Percentiles rank a stretch among this genome's conserved stretches.
phyloP scores from a whole-genome alignment of 2,797 vertebrate genomes.

The Periophthalmus magnuspinnatus region DNA sequence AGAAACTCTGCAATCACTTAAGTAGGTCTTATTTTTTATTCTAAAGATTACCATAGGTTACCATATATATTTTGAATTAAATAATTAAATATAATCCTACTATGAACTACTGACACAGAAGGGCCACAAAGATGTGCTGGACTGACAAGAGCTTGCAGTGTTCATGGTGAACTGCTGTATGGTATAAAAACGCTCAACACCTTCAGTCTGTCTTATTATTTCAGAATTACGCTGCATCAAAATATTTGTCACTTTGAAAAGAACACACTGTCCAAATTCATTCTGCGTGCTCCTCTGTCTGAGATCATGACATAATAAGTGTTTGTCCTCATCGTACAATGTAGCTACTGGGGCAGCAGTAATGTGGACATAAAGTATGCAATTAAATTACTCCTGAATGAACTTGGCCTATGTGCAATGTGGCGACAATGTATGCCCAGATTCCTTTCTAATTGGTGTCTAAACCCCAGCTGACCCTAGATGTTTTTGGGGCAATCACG shows the following conservation, averaged over 20 bases:
- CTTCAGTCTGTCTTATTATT: slow-evolving; percentile 16
- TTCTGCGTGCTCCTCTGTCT: slow-evolving; percentile 27
- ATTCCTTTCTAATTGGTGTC: slow-evolving; percentile 69
- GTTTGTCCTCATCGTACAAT: slow-evolving; percentile 58
- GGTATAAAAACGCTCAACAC: slow-evolving; percentile 8
- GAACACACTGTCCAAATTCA: slow-evolving; percentile 31
- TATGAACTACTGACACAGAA: background rate
- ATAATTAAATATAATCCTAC: background rate
- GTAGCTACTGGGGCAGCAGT: slow-evolving; percentile 55
- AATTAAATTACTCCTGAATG: slow-evolving; percentile 72
- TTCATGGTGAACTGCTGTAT: slow-evolving; percentile 1
- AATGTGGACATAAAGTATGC: slow-evolving; percentile 68
- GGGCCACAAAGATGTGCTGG: slow-evolving; percentile 1
- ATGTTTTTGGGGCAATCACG: slow-evolving; percentile 31
- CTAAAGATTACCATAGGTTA: background rate
- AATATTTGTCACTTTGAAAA: slow-evolving; percentile 25
- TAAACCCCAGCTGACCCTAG: slow-evolving; percentile 50
- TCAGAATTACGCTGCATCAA: slow-evolving; percentile 30
- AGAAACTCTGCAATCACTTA: background rate
- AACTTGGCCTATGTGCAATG: slow-evolving; percentile 59
- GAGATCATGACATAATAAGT: slow-evolving; percentile 47
- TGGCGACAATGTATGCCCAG: slow-evolving; percentile 42
- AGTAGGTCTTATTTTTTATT: background rate
- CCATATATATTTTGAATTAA: background rate
- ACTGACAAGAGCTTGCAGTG: slow-evolving; percentile 2